Evolutionary conservation across 2,888 invertebrate genomes (phyloP).

Genomic region (Argyra leucocephala): DNA sequence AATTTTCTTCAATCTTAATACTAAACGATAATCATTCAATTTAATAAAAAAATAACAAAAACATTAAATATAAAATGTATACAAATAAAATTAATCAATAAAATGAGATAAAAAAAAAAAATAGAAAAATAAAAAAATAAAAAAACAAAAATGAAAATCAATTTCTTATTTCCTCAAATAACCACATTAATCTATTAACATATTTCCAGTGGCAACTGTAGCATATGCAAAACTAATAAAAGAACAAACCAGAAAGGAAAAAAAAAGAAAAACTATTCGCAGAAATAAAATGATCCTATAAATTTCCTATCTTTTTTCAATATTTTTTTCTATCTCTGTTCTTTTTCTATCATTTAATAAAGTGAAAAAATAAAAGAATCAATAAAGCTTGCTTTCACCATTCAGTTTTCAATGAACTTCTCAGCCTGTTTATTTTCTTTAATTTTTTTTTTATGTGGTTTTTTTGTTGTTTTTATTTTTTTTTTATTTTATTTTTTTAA

Average conservation of each 20-base stretch:
- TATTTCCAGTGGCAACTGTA: neutral
- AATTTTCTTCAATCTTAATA: too few species aligned
- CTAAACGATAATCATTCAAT: too few species aligned
- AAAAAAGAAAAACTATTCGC: neutral
- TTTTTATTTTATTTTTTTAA: neutral
- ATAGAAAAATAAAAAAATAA: neutral
- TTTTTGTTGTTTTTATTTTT: neutral
- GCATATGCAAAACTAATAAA: neutral
- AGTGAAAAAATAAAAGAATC: neutral
- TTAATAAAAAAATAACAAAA: too few species aligned
- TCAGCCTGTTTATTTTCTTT: neutral
- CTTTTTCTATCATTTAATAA: neutral
- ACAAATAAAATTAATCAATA: too few species aligned
- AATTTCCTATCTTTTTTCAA: neutral
- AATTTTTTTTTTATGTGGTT: neutral
- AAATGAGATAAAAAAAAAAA: neutral
- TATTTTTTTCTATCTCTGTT: neutral
- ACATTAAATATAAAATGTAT: too few species aligned
- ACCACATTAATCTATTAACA: constrained; percentile 3
- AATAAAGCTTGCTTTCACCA: neutral
- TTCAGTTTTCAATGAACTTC: neutral
- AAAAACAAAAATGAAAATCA: neutral
- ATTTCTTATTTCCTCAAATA: constrained; percentile 1
- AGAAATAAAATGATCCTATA: neutral
- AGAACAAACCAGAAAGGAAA: neutral